These are phyloP conservation scores for Mesembrinibis cayennensis DNA, from an alignment of 2,113 vertebrate species.

Conservation along the genomic window DNA sequence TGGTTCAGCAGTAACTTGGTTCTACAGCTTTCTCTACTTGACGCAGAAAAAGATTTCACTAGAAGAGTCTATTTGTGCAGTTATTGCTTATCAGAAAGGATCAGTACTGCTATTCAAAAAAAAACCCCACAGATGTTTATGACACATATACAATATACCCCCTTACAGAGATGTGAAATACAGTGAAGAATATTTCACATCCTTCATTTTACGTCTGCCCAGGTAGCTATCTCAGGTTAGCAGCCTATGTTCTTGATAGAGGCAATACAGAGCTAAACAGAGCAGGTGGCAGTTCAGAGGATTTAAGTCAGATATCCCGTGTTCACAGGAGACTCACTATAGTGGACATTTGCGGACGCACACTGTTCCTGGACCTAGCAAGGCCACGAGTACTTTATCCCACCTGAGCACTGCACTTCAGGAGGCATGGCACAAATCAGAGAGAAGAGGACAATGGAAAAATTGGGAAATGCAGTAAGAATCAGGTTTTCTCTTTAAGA, in stretches of 20 bases:
- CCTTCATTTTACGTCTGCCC: background rate
- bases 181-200: background rate
- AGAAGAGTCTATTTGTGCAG: background rate
- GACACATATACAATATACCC: background rate
- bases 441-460: background rate
- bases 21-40: background rate
- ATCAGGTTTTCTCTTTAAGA: background rate
- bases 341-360: background rate
- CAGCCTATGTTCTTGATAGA: background rate
- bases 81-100: background rate
- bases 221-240: background rate
- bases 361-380: background rate
- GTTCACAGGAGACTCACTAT: background rate
- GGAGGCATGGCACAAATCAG: background rate
- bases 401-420: background rate
- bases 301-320: background rate
- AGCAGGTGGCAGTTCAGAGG: background rate
- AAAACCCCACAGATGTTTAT: background rate
- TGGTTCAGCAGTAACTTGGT: background rate
- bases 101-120: background rate
- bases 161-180: background rate
- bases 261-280: background rate
- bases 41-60: background rate
- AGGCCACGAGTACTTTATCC: background rate
- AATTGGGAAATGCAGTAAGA: background rate